These are phyloP conservation scores for Chrysogorgia sp. DNA, from an alignment of 92 coral and sea anemone genomes.

Conservation along the genomic window DNA sequence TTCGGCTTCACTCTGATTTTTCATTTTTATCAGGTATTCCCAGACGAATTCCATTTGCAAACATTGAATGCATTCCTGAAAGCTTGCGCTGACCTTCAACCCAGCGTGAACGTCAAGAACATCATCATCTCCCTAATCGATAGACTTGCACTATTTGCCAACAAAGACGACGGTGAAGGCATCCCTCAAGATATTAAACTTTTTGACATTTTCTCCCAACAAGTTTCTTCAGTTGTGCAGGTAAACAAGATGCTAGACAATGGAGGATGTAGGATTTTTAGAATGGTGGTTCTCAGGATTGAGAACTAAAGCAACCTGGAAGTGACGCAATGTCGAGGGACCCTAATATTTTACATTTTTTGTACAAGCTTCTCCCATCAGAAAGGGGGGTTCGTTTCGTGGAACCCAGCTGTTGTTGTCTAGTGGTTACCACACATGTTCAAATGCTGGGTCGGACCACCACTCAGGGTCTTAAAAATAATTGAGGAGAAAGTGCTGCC, in stretches of 20 bases:
- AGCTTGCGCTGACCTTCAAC: conserved; percentile 92
- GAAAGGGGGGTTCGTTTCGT: no score
- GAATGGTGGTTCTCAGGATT: no score
- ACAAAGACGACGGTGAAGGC: conserved; percentile 94
- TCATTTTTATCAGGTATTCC: conserved; percentile 73
- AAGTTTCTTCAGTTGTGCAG: conserved; percentile 95
- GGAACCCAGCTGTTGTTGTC: no score
- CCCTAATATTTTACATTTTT: no score
- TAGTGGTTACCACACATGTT: no score
- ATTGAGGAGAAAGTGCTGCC: no score
- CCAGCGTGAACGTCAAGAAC: conserved; percentile 89
- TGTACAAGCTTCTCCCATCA: no score
- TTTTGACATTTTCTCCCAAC: conserved; percentile 96
- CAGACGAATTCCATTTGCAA: conserved; percentile 96
- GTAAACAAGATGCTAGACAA: conserved; percentile 34
- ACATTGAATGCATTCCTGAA: conserved; percentile 83
- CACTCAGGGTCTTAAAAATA: no score
- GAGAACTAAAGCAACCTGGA: no score
- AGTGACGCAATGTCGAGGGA: no score
- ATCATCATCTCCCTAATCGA: conserved; percentile 91
- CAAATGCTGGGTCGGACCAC: no score
- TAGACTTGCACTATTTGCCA: conserved; percentile 93
- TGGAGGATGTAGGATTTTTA: not conserved
- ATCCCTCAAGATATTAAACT: conserved; percentile 84
- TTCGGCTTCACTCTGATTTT: not conserved